Evolutionary conservation across 2,888 invertebrate species (phyloP), one percentile per base, ranked within the genome.

Genomic region (Chrysina gloriosa): DNA sequence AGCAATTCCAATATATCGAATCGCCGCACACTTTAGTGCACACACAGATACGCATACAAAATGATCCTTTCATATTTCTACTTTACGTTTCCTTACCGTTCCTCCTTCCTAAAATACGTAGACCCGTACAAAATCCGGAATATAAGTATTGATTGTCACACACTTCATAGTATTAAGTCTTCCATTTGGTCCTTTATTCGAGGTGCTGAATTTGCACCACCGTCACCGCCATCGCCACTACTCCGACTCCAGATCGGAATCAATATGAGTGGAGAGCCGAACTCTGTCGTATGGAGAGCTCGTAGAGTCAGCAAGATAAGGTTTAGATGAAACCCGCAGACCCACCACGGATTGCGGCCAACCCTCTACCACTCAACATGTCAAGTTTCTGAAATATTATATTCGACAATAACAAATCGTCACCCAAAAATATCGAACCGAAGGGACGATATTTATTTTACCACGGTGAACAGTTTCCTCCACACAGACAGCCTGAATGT

Each of bases 241-340:
- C 42, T 61, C 23, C 58, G 16, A 61, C 58, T 42, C 25, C 66
- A 42, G 58, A 66, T 58, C 66, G 66, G 56, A 66, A 66, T 66
- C 66, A 66, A 66, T 66, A 66, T 66, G 47, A 66, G 56, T 54
- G 54, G 54, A 65, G 65, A 23, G 56, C 42, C 29, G 42, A 29
- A 61, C 42, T 14, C 14, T 29, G 42, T 14, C 27, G 58, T 66
- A 36, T 66, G 58, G 47, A 56, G 66, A 66, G 56, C 39, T 34
- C 47, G 66, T 56, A 66, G 52, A 52, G 66, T 66, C 66, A 66
- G 66, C 66, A 66, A 66, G 66, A 66, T 66, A 66, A 66, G 56
- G 58, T 56, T 66, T 58, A 66, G 66, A 66, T 66, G 66, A 58
- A 66, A 66, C 56, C 66, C 66, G 58, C 66, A 66, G 56, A 58